A percentile compares a stretch with the other conserved stretches of the same genome.
Evolutionary conservation across 2,888 invertebrate species (phyloP).

Genomic region (Lymantria dispar): DNA sequence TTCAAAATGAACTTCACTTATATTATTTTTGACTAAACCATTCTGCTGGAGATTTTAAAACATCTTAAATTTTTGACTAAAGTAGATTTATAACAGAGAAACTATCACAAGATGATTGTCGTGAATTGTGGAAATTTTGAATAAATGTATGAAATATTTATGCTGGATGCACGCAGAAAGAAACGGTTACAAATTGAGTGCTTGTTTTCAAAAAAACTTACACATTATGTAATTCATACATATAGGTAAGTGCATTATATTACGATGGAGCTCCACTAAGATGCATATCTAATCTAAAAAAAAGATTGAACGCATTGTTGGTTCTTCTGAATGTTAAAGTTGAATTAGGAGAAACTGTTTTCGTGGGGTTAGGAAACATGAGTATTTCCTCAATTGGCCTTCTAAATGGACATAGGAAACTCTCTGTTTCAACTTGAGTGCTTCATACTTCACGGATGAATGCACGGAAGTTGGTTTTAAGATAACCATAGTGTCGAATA

Average conservation of each 20-base stretch:
- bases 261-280: conserved; percentile 1
- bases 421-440: conserved; percentile 50
- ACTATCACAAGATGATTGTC: not conserved
- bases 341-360: conserved; percentile 39
- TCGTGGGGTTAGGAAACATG: conserved; percentile 41
- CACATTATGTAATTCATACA: not conserved
- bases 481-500: not conserved
- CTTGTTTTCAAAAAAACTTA: conserved; percentile 1
- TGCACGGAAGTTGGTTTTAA: conserved; percentile 28
- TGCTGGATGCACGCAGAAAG: not conserved
- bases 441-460: conserved; percentile 40
- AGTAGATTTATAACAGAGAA: not conserved
- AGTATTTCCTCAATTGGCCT: conserved; percentile 58
- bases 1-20: no score
- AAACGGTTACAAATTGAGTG: not conserved
- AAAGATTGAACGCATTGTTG: conserved; percentile 19
- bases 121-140: conserved; percentile 1
- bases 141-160: conserved; percentile 1
- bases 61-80: no score
- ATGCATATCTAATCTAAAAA: conserved; percentile 21
- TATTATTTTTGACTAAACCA: no score
- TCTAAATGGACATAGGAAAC: conserved; percentile 49
- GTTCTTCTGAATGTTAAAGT: conserved; percentile 11
- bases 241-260: not conserved
- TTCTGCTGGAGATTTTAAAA: no score